phyloP scores from a whole-genome alignment of 37 sponge, comb jelly and placozoan species.

The Geodia barretti region DNA sequence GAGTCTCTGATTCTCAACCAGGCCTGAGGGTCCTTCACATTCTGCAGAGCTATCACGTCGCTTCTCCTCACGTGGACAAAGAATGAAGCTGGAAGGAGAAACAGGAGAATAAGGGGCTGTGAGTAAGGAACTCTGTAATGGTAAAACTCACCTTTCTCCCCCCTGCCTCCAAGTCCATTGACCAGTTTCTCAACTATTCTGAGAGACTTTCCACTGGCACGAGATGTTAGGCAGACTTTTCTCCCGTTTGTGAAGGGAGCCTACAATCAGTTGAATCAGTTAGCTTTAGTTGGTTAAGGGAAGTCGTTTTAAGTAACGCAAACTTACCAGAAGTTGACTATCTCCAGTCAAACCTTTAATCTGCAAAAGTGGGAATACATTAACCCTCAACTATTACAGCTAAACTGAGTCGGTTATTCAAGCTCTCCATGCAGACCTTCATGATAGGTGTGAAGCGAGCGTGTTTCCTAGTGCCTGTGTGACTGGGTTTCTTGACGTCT shows the following conservation, averaged over 20 bases:
- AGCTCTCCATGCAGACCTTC: too few species aligned
- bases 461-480: slow-evolving; percentile 6
- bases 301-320: too few species aligned
- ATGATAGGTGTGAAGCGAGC: not conserved
- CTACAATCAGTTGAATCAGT: too few species aligned
- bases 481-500: not conserved
- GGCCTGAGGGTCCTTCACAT: not conserved
- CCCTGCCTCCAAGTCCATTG: not conserved
- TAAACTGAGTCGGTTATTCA: too few species aligned
- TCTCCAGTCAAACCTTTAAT: not conserved
- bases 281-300: too few species aligned
- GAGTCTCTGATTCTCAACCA: not conserved
- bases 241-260: not conserved
- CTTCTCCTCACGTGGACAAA: not conserved
- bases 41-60: not conserved
- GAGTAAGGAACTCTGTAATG: not conserved
- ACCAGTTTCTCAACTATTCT: not conserved
- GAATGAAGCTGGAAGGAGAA: not conserved
- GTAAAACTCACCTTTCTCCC: not conserved
- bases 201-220: not conserved
- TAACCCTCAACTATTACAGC: too few species aligned
- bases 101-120: too few species aligned
- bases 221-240: not conserved
- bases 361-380: too few species aligned
- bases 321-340: not conserved